Conservation (phyloP, 2,888 invertebrate species). For the Pristionchus maxplancki region DNA sequence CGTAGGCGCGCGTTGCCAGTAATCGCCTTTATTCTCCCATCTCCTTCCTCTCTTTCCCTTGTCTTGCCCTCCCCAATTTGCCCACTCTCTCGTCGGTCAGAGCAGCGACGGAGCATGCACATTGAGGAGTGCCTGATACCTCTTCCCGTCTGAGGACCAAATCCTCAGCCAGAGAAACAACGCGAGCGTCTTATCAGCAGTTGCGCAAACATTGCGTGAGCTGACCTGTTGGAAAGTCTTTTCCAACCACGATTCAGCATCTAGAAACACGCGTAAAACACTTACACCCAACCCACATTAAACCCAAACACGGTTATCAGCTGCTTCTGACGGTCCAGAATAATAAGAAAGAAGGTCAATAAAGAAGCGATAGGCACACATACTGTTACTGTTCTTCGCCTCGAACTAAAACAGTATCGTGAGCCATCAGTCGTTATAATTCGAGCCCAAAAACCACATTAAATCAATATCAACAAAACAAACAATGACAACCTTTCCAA, state of each 20-base stretch:
- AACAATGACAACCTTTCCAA: too few species aligned
- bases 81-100: background rate
- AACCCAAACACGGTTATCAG: too few species aligned
- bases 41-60: background rate
- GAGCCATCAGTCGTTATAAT: too few species aligned
- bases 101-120: background rate
- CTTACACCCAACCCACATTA: too few species aligned
- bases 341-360: too few species aligned
- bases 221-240: background rate
- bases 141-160: background rate
- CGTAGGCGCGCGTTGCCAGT: conserved; percentile 11
- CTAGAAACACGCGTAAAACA: too few species aligned
- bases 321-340: too few species aligned
- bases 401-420: too few species aligned
- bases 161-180: conserved; percentile 17
- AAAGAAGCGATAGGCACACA: too few species aligned
- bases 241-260: background rate
- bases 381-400: too few species aligned
- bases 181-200: background rate
- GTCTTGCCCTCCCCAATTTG: background rate
- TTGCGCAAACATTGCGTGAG: conserved; percentile 24
- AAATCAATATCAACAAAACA: too few species aligned
- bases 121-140: background rate
- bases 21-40: conserved; percentile 17
- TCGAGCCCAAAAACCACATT: too few species aligned